A percentile compares a stretch with the other conserved stretches of the same genome.
These are phyloP conservation scores for Schrankia costaestrigalis DNA, from an alignment of 2,888 invertebrate genomes.

Conservation along the genomic window DNA sequence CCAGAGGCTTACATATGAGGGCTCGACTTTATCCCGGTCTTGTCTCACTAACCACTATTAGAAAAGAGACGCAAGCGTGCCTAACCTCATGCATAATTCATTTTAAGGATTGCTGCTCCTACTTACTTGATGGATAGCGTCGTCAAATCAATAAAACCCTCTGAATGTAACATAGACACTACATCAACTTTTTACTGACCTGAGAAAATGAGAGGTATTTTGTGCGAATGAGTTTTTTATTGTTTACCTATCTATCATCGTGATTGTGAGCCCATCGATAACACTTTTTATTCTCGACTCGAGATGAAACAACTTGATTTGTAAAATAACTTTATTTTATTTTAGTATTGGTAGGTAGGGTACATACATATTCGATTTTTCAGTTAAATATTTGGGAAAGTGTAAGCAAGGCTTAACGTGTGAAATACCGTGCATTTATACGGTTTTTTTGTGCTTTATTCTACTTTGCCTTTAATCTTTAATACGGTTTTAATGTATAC, in stretches of 20 bases:
- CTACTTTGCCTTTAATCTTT: no score
- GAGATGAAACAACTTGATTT: no score
- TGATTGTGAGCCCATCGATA: constrained; percentile 8
- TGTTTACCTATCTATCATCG: constrained; percentile 17
- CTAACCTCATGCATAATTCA: constrained; percentile 52
- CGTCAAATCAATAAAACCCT: constrained; percentile 51
- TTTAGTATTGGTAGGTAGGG: no score
- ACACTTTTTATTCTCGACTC: constrained; percentile 5
- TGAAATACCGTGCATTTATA: no score
- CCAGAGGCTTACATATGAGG: constrained; percentile 29
- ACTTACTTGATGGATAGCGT: constrained; percentile 49
- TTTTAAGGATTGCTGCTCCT: constrained; percentile 45
- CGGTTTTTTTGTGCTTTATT: no score
- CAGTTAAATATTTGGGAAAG: no score
- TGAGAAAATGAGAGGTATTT: constrained; percentile 21
- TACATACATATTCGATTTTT: no score
- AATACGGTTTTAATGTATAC: no score
- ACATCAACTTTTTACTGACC: constrained; percentile 35
- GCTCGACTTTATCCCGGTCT: constrained; percentile 29
- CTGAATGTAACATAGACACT: constrained; percentile 40
- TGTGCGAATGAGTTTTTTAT: constrained; percentile 28
- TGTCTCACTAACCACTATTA: constrained; percentile 55
- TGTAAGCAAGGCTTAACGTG: no score
- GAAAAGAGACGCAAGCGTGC: constrained; percentile 36
- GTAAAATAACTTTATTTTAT: no score